These are phyloP conservation scores for Naso thynnoides DNA, from an alignment of 2,797 vertebrate genomes.

Conservation along the genomic window DNA sequence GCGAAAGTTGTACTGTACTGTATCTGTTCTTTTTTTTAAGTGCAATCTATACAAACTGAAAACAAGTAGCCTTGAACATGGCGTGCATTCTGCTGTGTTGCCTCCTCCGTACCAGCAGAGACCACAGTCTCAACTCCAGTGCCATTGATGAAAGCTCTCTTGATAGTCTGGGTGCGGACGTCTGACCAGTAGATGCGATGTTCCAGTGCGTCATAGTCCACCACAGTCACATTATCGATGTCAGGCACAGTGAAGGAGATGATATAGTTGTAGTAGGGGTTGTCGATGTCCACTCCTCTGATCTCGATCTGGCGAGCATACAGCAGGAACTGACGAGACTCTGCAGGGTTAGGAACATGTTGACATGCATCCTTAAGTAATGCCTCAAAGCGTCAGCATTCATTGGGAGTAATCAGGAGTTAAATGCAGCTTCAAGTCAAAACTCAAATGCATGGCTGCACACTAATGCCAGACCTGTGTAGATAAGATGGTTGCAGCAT, in stretches of 20 bases:
- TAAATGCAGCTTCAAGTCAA: conserved; percentile 40
- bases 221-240: conserved; percentile 96
- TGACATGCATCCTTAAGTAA: conserved; percentile 23
- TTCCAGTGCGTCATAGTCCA: conserved; percentile 95
- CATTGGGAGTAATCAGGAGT: conserved; percentile 31
- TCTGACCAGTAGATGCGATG: conserved; percentile 98
- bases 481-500: conserved; percentile 26
- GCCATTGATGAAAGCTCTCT: conserved; percentile 97
- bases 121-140: conserved; percentile 96
- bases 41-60: background rate
- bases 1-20: background rate
- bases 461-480: conserved; percentile 23
- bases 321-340: conserved; percentile 95
- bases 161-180: conserved; percentile 97
- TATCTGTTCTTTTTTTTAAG: background rate
- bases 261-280: conserved; percentile 98
- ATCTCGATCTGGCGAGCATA: conserved; percentile 98
- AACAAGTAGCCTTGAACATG: background rate
- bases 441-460: conserved; percentile 40
- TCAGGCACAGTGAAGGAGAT: conserved; percentile 98
- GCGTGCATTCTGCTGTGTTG: background rate
- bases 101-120: conserved; percentile 89
- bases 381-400: background rate
- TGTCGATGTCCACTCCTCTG: conserved; percentile 95
- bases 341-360: conserved; percentile 70